These are phyloP conservation scores for Drosophila sproati DNA, from an alignment of 1,140 invertebrate genomes.

Conservation along the genomic window DNA sequence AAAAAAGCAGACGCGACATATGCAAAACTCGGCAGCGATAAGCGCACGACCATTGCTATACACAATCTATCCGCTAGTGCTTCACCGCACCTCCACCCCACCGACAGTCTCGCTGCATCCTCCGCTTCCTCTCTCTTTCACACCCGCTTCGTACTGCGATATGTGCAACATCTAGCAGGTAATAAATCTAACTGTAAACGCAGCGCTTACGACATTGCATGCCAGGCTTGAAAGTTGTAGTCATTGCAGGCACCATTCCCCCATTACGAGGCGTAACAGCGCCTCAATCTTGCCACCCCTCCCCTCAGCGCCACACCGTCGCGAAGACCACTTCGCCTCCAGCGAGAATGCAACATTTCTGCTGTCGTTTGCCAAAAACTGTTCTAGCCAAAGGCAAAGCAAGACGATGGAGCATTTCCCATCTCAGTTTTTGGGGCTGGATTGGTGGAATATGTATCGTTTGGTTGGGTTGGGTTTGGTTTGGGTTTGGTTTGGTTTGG, in stretches of 20 bases:
- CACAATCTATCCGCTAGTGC: constrained; percentile 19
- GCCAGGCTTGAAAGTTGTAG: constrained; percentile 78
- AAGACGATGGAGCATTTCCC: constrained; percentile 10
- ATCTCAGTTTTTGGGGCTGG: neutral
- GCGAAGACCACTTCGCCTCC: constrained; percentile 34
- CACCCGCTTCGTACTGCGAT: constrained; percentile 37
- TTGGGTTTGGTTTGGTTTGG: neutral
- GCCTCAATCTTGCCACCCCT: constrained; percentile 24
- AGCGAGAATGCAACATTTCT: constrained; percentile 66
- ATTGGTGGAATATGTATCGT: neutral
- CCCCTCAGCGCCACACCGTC: neutral
- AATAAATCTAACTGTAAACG: constrained; percentile 82
- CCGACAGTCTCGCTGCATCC: too few species aligned
- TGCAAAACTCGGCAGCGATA: constrained; percentile 75
- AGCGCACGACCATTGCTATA: constrained; percentile 47
- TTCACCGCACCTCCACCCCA: constrained; percentile 12
- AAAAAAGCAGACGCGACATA: constrained; percentile 63
- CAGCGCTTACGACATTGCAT: constrained; percentile 80
- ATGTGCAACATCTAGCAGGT: constrained; percentile 82
- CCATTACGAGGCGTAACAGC: constrained; percentile 38
- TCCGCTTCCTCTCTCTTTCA: neutral
- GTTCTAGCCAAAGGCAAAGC: constrained; percentile 52
- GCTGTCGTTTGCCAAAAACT: constrained; percentile 79
- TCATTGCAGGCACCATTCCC: constrained; percentile 58
- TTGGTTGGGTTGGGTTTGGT: neutral